Evolutionary conservation across 2,888 invertebrate genomes (phyloP), one percentile per base, ranked within the genome.

Genomic region (Noctuana brunneofusca): DNA sequence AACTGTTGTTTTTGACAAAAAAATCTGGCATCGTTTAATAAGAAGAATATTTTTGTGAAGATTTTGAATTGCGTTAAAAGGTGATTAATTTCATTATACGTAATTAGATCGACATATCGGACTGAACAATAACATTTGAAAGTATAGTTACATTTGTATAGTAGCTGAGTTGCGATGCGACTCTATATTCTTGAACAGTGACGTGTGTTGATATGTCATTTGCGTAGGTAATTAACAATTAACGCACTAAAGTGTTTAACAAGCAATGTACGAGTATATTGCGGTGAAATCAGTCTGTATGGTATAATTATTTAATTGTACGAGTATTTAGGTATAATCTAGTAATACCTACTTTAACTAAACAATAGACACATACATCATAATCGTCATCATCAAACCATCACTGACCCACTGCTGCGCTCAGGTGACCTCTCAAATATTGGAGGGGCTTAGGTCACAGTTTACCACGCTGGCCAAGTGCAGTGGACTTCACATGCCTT

Each of bases 131-230:
- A 41, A 16, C 38, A 41, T 8, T 41, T 41, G 14, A 41, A 41
- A 14, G 14, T 16, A 16, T 16, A 35, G 2, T n/a, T 4, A 3
- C n/a, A 35, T 35, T 41, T 41, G 38, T 41, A 41, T 14, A 41
- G 38, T 41, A 14, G 38, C 16, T 41, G 14, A 6, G 14, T 41
- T 35, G n/a, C 16, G 8, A 38, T n/a, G n/a, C n/a, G 6, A 41
- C 8, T 32, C 12, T 2, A 27, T 55, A 16, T 41, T 55, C 41
- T 32, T 35, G 14, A 14, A 41, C 32, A 57, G 35, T 57, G 57
- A 57, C 57, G 57, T 35, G 30, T 24, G 24, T 57, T 57, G 57
- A 57, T 49, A 49, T 48, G 57, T 35, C 57, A 57, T 49, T 57
- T 57, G 24, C 57, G 57, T 57, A 46, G 22, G 35, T 57, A 49